Conservation (phyloP, 1,140 invertebrate genomes). For the Conus ventricosus region DNA sequence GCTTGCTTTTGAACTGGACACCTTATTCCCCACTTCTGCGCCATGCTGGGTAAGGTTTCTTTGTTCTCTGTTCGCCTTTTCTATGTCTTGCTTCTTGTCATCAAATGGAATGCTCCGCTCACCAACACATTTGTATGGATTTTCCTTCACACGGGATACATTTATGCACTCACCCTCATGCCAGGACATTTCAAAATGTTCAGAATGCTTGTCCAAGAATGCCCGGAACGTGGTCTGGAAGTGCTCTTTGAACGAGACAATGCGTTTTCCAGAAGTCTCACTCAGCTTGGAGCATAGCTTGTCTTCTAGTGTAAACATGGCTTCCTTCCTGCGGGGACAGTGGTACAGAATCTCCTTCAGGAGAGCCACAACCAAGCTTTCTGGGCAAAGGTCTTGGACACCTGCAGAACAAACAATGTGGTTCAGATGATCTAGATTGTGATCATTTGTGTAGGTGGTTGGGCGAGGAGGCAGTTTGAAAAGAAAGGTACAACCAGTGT, state of each 20-base stretch:
- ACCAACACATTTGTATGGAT: neutral
- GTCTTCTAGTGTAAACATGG: neutral
- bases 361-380: neutral
- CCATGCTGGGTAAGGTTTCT: neutral
- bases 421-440: neutral
- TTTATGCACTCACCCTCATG: neutral
- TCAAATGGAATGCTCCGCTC: neutral
- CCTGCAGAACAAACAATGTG: neutral
- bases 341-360: slow-evolving; percentile 9
- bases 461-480: too few relatives aligned
- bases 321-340: neutral
- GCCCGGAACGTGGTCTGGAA: neutral
- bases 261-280: neutral
- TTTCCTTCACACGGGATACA: neutral
- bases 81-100: neutral
- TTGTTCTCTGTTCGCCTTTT: neutral
- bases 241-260: neutral
- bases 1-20: neutral
- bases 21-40: neutral
- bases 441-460: too few relatives aligned
- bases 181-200: neutral
- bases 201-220: neutral
- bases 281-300: neutral
- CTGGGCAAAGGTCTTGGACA: neutral
- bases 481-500: neutral